Evolutionary conservation across 2,113 vertebrate species (phyloP).

Genomic region (Lepisosteus oculatus): DNA sequence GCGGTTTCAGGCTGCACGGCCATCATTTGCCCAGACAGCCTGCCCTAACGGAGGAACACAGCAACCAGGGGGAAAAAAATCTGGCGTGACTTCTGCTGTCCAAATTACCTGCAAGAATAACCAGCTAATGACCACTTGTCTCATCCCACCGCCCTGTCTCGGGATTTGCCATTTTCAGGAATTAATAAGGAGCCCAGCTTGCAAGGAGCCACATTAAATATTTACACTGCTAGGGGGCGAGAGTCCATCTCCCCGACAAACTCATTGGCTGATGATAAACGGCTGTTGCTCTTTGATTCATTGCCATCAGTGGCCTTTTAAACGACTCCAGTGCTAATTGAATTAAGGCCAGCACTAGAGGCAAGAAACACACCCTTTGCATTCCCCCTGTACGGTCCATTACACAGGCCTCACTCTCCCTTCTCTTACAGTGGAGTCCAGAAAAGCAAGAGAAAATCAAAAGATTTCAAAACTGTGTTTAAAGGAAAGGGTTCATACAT

Average conservation of each 20-base stretch:
- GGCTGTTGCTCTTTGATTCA: slow-evolving; percentile 9
- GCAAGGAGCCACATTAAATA: slow-evolving; percentile 25
- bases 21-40: too few relatives aligned
- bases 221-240: slow-evolving; percentile 12
- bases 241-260: slow-evolving; percentile 23
- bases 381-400: too few relatives aligned
- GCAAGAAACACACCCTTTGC: background rate
- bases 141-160: slow-evolving; percentile 12
- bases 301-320: background rate
- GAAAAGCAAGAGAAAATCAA: too few relatives aligned
- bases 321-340: slow-evolving; percentile 24
- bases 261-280: slow-evolving; percentile 5
- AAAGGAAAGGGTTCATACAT: too few relatives aligned
- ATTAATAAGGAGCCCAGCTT: slow-evolving; percentile 28
- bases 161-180: slow-evolving; percentile 7
- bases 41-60: too few relatives aligned
- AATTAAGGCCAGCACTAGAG: slow-evolving; percentile 12
- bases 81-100: slow-evolving; percentile 12
- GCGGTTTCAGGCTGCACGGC: too few relatives aligned
- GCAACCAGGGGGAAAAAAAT: background rate
- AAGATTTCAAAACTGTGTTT: too few relatives aligned
- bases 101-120: slow-evolving; percentile 31
- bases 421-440: too few relatives aligned
- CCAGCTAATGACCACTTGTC: slow-evolving; percentile 25
- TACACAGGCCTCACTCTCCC: too few relatives aligned